Evolutionary conservation across 2,797 vertebrate species (phyloP).

Genomic region (Oreortyx pictus): DNA sequence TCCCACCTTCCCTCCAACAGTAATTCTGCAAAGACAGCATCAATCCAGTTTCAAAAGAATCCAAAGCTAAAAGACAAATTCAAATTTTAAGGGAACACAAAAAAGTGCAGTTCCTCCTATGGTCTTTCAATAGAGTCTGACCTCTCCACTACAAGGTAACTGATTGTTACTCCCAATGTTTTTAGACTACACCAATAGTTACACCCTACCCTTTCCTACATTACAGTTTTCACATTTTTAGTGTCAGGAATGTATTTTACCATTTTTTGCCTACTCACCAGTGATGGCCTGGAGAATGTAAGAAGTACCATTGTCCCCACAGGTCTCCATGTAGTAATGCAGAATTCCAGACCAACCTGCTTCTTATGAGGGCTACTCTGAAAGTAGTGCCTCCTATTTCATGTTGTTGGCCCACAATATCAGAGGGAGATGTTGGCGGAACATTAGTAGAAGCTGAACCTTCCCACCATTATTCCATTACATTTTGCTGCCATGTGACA

Average conservation of each 20-base stretch:
- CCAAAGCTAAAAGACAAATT: slow-evolving; percentile 8
- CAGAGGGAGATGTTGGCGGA: neutral
- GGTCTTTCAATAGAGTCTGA: neutral
- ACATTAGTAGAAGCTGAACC: neutral
- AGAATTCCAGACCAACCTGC: neutral
- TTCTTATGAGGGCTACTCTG: neutral
- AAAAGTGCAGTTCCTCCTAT: neutral
- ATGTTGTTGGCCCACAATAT: neutral
- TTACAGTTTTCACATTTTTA: neutral
- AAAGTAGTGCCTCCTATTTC: neutral
- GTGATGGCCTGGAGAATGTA: neutral
- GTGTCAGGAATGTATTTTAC: neutral
- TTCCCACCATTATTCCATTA: neutral
- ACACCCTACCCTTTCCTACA: neutral
- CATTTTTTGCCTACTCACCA: neutral
- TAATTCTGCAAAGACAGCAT: slow-evolving; percentile 36
- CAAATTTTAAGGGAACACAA: slow-evolving; percentile 5
- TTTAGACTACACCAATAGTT: neutral
- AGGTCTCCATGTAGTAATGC: neutral
- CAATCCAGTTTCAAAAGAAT: slow-evolving; percentile 20
- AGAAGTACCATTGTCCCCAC: neutral
- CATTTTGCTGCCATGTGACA: neutral
- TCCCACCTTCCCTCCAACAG: slow-evolving; percentile 63
- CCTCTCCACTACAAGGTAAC: neutral
- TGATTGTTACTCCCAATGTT: neutral